Base-by-base conservation (phyloP, 2,888 invertebrate genomes). In the Odontomyia ornata region DNA sequence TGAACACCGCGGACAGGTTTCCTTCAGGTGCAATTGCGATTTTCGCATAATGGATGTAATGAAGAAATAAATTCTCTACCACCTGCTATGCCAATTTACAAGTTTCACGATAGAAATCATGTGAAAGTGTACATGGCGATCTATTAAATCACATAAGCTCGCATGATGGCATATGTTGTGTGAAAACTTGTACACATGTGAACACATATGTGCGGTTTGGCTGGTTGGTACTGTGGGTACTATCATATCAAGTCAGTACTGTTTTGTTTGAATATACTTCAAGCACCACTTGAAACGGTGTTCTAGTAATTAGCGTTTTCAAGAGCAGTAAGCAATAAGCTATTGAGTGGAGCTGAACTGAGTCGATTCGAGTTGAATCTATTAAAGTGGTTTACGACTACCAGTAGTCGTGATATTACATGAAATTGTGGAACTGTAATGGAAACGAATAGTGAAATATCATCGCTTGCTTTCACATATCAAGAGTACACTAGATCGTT, bases 291-390 rank as follows among this genome's bases (percentile, higher is more conserved):
- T 69, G 13, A 46, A 69, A 69, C 69, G 46, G 69, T 69, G 69
- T 46, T 69, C 69, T 30, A 23, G 46, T 69, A 69, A 69, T 69
- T 69, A 69, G 47, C 69, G 69, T 69, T 69, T 69, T 69, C 69
- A 69, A 69, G 69, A 69, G 69, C 69, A 69, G 47, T 69, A 69
- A 69, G 47, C 69, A 69, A 67, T 67, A 43, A 67, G n/a, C 65
- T 43, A 47, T 46, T 25, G 69, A 65, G 57, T 13, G 2, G 69
- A 23, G 25, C 9, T 43, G 21, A 65, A 18, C 18, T 36, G 5
- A 36, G 28, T 43, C 25, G 5, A 36, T 11, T 43, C 25, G 60
- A 25, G 60, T 23, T 21, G 46, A 25, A 25, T 15, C 5, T 36
- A 18, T 47, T 69, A 21, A 9, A 5, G 57, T 13, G n/a, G 64